Percentiles rank a stretch among this genome's conserved stretches.
Evolutionary conservation across 2,888 invertebrate species (phyloP).

Genomic region (Alloplasta piceator): DNA sequence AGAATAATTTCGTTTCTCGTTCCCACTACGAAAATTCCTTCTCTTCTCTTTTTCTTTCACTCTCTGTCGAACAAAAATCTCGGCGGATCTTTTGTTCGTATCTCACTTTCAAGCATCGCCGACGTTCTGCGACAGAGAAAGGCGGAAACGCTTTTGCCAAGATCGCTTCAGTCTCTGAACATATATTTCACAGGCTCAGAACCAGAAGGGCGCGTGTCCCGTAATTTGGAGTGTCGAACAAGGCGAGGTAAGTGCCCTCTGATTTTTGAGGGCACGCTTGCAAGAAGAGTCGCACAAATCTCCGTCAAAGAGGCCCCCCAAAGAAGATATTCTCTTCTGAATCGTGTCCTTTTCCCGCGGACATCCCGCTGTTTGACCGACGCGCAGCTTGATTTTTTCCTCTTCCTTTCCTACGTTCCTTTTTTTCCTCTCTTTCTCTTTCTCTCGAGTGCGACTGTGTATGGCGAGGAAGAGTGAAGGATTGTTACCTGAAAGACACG

Average conservation of each 20-base stretch:
- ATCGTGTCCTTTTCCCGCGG: constrained; percentile 15
- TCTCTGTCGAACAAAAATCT: constrained; percentile 40
- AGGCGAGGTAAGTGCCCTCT: constrained; percentile 8
- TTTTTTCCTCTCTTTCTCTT: not conserved
- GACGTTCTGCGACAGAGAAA: constrained; percentile 15
- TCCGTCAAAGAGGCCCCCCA: constrained; percentile 28
- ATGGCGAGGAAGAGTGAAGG: no score
- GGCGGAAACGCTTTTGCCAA: constrained; percentile 25
- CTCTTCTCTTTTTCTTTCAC: not conserved
- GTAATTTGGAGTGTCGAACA: not conserved
- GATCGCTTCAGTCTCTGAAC: not conserved
- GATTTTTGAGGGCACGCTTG: not conserved
- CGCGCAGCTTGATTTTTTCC: constrained; percentile 53
- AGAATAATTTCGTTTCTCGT: constrained; percentile 29
- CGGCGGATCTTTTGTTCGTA: constrained; percentile 48
- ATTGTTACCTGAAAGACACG: no score
- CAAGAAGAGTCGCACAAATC: constrained; percentile 21
- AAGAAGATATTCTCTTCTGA: constrained; percentile 55
- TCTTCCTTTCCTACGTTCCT: not conserved
- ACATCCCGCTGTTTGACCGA: constrained; percentile 56
- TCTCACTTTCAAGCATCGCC: constrained; percentile 38
- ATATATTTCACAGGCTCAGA: constrained; percentile 2
- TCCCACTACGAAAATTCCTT: no score
- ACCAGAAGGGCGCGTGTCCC: not conserved
- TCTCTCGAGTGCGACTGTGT: not conserved